These are phyloP conservation scores for Zele albiditarsus DNA, from an alignment of 2,888 invertebrate species.

Conservation along the genomic window DNA sequence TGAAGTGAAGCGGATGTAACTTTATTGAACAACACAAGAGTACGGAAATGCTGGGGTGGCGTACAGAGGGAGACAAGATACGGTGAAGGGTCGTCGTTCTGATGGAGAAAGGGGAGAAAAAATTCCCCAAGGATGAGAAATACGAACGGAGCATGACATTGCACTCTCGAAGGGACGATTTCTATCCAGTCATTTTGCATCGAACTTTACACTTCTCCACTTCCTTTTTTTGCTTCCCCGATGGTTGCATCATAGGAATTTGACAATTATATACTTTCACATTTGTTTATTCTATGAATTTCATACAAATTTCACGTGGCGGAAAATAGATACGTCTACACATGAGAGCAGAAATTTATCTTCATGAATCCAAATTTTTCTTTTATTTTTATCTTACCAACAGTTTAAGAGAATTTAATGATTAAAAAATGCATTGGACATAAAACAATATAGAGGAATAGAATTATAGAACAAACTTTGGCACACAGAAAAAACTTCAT, in stretches of 20 bases:
- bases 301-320: background rate
- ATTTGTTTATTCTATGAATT: background rate
- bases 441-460: too few relatives aligned
- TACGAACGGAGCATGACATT: slow-evolving; percentile 33
- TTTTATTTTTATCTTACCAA: too few relatives aligned
- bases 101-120: background rate
- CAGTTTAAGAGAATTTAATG: too few relatives aligned
- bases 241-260: background rate
- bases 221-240: background rate
- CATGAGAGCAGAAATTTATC: too few relatives aligned
- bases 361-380: too few relatives aligned
- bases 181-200: slow-evolving; percentile 18
- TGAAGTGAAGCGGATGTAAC: background rate
- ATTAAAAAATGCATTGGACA: too few relatives aligned
- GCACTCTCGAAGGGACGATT: slow-evolving; percentile 27
- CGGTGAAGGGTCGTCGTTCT: background rate
- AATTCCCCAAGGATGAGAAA: slow-evolving; percentile 14
- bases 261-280: slow-evolving; percentile 11
- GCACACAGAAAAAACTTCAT: too few relatives aligned
- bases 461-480: too few relatives aligned
- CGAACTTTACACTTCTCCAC: background rate
- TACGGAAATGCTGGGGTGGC: background rate
- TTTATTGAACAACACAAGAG: slow-evolving; percentile 1
- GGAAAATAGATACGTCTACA: too few relatives aligned
- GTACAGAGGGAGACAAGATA: background rate